Percentiles rank a stretch among this genome's conserved stretches.
phyloP scores from a whole-genome alignment of 2,113 vertebrate genomes.

The Phalacrocorax carbo region DNA sequence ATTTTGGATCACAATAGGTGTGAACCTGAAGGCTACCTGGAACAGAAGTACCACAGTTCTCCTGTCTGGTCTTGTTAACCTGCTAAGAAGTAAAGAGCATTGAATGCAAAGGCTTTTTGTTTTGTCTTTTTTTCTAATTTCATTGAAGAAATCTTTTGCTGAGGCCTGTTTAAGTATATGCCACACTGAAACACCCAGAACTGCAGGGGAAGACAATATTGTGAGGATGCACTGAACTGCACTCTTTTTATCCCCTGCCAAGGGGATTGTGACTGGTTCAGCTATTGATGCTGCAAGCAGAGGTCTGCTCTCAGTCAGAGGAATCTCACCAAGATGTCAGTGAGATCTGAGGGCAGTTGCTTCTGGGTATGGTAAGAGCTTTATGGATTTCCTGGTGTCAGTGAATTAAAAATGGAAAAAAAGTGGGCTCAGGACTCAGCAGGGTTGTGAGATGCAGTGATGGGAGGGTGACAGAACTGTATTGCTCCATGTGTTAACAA shows the following conservation, averaged over 20 bases:
- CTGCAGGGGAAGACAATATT: background rate
- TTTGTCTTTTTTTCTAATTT: background rate
- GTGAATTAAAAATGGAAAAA: background rate
- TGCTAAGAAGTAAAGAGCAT: background rate
- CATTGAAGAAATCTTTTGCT: background rate
- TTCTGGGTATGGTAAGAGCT: background rate
- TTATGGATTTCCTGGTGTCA: background rate
- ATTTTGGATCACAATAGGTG: background rate
- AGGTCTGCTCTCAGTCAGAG: background rate
- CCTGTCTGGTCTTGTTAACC: background rate
- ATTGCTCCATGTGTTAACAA: background rate
- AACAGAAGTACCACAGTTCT: background rate
- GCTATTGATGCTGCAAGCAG: background rate
- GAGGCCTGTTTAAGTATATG: background rate
- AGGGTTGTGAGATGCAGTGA: background rate
- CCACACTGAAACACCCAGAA: background rate
- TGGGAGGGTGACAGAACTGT: background rate
- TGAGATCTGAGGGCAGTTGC: background rate
- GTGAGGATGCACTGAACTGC: background rate
- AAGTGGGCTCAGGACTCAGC: background rate
- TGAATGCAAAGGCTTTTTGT: background rate
- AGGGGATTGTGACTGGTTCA: background rate
- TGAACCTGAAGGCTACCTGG: background rate
- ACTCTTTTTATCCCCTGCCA: background rate
- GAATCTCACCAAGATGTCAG: background rate